Conservation (phyloP, 2,888 invertebrate genomes). For the Cryptops parisi region DNA sequence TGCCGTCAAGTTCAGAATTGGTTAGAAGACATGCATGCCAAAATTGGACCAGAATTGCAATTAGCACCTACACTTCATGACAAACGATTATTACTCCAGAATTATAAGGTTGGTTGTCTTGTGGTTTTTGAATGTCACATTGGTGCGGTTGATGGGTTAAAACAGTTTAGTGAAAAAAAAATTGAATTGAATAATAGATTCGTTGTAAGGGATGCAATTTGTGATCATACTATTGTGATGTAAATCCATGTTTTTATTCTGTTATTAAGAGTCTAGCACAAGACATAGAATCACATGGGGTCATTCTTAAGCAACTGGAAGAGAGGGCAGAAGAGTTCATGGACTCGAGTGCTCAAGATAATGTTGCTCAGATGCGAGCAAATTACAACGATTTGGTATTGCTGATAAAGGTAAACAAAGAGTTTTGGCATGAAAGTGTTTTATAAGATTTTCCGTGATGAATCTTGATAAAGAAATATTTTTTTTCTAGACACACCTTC, state of each 20-base stretch:
- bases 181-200: too few relatives aligned
- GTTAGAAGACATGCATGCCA: constrained; percentile 62
- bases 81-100: constrained; percentile 73
- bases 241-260: constrained; percentile 6
- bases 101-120: constrained; percentile 53
- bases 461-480: too few relatives aligned
- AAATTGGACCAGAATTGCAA: constrained; percentile 53
- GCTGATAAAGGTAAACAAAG: constrained; percentile 16
- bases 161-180: too few relatives aligned
- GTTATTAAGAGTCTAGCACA: constrained; percentile 47
- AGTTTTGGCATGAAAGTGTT: too few relatives aligned
- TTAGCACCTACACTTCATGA: constrained; percentile 67
- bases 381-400: constrained; percentile 47
- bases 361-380: constrained; percentile 54
- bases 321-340: constrained; percentile 64
- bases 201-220: too few relatives aligned
- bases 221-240: too few relatives aligned
- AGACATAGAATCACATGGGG: constrained; percentile 72
- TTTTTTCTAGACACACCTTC: too few relatives aligned
- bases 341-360: constrained; percentile 62
- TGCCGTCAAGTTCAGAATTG: constrained; percentile 72
- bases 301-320: constrained; percentile 64
- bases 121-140: too few relatives aligned
- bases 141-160: too few relatives aligned
- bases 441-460: neutral